These are phyloP conservation scores for Drosophila chauvacae DNA, from an alignment of 1,140 invertebrate genomes.

Conservation along the genomic window DNA sequence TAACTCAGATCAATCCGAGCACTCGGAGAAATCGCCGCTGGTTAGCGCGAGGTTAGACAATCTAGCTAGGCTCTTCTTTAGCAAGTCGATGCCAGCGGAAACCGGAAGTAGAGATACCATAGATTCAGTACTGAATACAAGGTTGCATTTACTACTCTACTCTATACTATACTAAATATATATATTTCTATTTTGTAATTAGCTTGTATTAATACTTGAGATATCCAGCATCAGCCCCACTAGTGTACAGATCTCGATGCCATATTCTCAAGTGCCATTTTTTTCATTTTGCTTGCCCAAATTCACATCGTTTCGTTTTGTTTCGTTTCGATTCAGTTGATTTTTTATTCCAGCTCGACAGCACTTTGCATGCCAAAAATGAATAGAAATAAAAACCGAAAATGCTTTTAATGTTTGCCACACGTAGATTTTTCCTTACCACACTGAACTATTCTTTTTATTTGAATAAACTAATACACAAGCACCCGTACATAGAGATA, in stretches of 20 bases:
- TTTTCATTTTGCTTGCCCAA: slow-evolving; percentile 32
- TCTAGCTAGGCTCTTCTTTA: slow-evolving; percentile 88
- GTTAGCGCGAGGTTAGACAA: slow-evolving; percentile 87
- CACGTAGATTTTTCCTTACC: slow-evolving; percentile 40
- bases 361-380: slow-evolving; percentile 71
- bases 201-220: slow-evolving; percentile 44
- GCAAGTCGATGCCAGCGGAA: slow-evolving; percentile 86
- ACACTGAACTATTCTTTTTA: slow-evolving; percentile 39
- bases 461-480: slow-evolving; percentile 19
- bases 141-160: slow-evolving; percentile 77
- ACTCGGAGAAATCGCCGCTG: slow-evolving; percentile 86
- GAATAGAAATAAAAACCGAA: slow-evolving; percentile 26
- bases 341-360: slow-evolving; percentile 48
- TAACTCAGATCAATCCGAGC: slow-evolving; percentile 85
- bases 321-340: slow-evolving; percentile 28
- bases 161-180: slow-evolving; percentile 38
- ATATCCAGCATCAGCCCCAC: slow-evolving; percentile 30
- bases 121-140: slow-evolving; percentile 84
- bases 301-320: slow-evolving; percentile 15
- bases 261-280: slow-evolving; percentile 34
- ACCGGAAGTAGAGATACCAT: slow-evolving; percentile 85
- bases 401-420: slow-evolving; percentile 62
- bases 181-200: slow-evolving; percentile 31
- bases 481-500: slow-evolving; percentile 37
- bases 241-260: slow-evolving; percentile 47